These are phyloP conservation scores for Mayetiola destructor DNA, from an alignment of 2,888 invertebrate genomes.

Conservation along the genomic window DNA sequence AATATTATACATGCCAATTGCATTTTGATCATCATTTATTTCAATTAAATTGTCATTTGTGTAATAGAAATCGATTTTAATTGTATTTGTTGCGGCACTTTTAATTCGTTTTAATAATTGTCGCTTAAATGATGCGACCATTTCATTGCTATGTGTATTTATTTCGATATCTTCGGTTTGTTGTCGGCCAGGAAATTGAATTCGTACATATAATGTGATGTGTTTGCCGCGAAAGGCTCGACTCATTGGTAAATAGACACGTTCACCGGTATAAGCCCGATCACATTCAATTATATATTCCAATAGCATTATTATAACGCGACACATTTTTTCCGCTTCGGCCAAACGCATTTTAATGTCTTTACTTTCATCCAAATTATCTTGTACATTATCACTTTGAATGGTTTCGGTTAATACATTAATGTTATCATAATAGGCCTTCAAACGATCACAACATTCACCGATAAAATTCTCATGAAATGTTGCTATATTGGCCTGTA, in stretches of 20 bases:
- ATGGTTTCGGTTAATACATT: slow-evolving; percentile 34
- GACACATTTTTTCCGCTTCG: slow-evolving; percentile 75
- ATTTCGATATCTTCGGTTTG: slow-evolving; percentile 85
- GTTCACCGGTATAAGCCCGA: slow-evolving; percentile 70
- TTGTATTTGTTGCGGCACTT: slow-evolving; percentile 46
- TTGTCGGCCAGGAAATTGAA: slow-evolving; percentile 75
- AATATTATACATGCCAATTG: slow-evolving; percentile 70
- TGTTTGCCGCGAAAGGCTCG: slow-evolving; percentile 85
- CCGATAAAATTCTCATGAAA: slow-evolving; percentile 88
- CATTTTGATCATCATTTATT: slow-evolving; percentile 71
- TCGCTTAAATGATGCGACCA: slow-evolving; percentile 69
- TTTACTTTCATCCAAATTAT: slow-evolving; percentile 25
- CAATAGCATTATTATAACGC: slow-evolving; percentile 83
- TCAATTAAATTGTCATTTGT: slow-evolving; percentile 80
- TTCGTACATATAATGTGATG: slow-evolving; percentile 69
- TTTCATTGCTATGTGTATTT: slow-evolving; percentile 88
- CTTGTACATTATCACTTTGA: slow-evolving; percentile 17
- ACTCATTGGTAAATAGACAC: slow-evolving; percentile 70
- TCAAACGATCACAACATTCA: slow-evolving; percentile 79
- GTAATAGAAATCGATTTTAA: slow-evolving; percentile 75
- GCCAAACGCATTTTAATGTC: slow-evolving; percentile 30
- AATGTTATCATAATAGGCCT: slow-evolving; percentile 74
- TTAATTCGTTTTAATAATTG: slow-evolving; percentile 46
- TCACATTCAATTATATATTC: slow-evolving; percentile 95
- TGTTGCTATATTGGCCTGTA: slow-evolving; percentile 59